phyloP scores from a whole-genome alignment of 1,140 invertebrate species.

The Aphelenchoides fujianensis region DNA sequence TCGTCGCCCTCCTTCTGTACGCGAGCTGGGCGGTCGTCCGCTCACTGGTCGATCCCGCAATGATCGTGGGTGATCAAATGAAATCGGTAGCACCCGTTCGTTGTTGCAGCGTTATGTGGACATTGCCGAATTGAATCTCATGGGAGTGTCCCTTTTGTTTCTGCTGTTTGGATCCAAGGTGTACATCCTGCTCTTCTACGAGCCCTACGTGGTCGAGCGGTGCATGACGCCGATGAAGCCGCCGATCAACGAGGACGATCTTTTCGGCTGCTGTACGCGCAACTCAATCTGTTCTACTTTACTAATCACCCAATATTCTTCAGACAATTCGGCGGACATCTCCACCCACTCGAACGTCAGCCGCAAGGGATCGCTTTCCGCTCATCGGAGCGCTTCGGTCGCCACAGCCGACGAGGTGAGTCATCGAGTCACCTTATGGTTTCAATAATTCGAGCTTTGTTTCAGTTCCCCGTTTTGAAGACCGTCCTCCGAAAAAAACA shows the following conservation, averaged over 20 bases:
- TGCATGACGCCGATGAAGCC: constrained; percentile 15
- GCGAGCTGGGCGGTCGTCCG: constrained; percentile 42
- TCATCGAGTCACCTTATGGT: not conserved
- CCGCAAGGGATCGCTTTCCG: not conserved
- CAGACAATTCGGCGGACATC: not conserved
- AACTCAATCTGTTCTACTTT: not conserved
- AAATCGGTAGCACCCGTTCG: not conserved
- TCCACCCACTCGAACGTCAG: constrained; percentile 6
- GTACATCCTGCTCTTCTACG: constrained; percentile 59
- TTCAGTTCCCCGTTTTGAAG: constrained; percentile 19
- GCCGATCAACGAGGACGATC: constrained; percentile 11
- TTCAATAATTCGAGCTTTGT: not conserved
- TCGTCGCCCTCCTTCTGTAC: constrained; percentile 48
- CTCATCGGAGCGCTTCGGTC: not conserved
- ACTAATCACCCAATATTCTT: not conserved
- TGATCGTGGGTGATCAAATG: constrained; percentile 32
- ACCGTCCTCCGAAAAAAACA: constrained; percentile 11
- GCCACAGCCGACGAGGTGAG: not conserved
- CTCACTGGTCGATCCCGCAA: constrained; percentile 32
- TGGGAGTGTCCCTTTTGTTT: constrained; percentile 46
- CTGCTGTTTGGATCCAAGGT: constrained; percentile 60
- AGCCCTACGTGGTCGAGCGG: constrained; percentile 57
- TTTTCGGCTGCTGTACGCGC: not conserved
- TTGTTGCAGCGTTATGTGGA: constrained; percentile 48
- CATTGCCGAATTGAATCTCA: constrained; percentile 54